Evolutionary conservation across 2,888 invertebrate genomes (phyloP).

Genomic region (Gisinianus flammeolus): DNA sequence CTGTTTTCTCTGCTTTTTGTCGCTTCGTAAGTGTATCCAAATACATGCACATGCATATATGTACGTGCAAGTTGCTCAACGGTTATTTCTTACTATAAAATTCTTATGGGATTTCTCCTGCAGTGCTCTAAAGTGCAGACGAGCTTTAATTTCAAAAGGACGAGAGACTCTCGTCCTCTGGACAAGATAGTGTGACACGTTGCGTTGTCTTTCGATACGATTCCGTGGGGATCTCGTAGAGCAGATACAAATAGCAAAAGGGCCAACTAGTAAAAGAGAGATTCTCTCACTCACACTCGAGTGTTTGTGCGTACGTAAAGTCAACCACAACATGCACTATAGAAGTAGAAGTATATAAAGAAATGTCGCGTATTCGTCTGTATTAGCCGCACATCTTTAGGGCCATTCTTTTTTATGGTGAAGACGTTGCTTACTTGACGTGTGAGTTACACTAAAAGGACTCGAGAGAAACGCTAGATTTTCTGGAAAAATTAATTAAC

Average conservation of each 20-base stretch:
- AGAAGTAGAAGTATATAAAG: too few species aligned
- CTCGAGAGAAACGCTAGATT: too few species aligned
- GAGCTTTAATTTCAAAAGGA: conserved; percentile 8
- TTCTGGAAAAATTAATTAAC: too few species aligned
- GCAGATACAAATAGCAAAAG: background rate
- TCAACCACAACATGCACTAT: background rate
- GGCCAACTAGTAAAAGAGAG: background rate
- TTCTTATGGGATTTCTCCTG: conserved; percentile 4
- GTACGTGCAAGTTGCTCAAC: background rate
- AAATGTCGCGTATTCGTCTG: too few species aligned
- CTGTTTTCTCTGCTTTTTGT: background rate
- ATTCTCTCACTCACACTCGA: too few species aligned
- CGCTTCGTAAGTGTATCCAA: background rate
- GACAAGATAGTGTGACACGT: conserved; percentile 16
- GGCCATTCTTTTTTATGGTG: too few species aligned
- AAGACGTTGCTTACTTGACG: too few species aligned
- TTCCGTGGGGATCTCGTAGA: background rate
- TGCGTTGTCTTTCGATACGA: conserved; percentile 8
- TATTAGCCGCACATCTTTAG: too few species aligned
- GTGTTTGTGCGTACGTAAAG: background rate
- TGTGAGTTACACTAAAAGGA: too few species aligned
- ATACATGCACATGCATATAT: background rate
- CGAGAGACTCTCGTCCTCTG: background rate
- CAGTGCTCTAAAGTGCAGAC: conserved; percentile 8
- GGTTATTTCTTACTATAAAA: conserved; percentile 14